phyloP scores from a whole-genome alignment of 1,140 invertebrate genomes.

The Drosophila pandora region DNA sequence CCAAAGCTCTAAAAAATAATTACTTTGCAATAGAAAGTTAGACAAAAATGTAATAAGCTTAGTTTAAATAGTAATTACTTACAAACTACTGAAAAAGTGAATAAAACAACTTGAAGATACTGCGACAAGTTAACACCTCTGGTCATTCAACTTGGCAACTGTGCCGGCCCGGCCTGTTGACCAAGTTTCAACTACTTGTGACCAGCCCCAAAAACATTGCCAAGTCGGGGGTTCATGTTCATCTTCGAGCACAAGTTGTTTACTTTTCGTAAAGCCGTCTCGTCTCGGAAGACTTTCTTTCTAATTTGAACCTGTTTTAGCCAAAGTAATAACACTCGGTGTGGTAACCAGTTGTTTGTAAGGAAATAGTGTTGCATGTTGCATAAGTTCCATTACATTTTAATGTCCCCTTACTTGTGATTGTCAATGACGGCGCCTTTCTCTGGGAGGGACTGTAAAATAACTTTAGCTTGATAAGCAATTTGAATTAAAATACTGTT shows the following conservation, averaged over 20 bases:
- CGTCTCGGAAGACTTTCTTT: slow-evolving; percentile 65
- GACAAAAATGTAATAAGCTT: neutral
- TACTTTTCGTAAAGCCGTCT: slow-evolving; percentile 48
- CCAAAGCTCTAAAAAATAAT: neutral
- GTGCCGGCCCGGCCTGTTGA: slow-evolving; percentile 29
- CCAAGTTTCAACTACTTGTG: slow-evolving; percentile 53
- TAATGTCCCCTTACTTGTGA: neutral
- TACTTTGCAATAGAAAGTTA: neutral
- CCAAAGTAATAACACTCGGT: slow-evolving; percentile 31
- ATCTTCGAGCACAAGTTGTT: slow-evolving; percentile 46
- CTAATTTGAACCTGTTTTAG: slow-evolving; percentile 70
- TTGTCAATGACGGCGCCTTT: neutral
- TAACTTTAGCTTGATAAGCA: neutral
- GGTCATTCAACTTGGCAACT: slow-evolving; percentile 69
- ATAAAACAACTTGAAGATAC: slow-evolving; percentile 2
- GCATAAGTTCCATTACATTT: slow-evolving; percentile 27
- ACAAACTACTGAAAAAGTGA: neutral
- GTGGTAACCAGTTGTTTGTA: slow-evolving; percentile 34
- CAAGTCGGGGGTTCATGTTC: neutral
- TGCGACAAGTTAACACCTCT: slow-evolving; percentile 22
- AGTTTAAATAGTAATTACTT: too few species aligned
- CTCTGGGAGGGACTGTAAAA: neutral
- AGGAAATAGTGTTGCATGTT: slow-evolving; percentile 42
- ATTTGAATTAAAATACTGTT: neutral
- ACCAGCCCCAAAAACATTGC: slow-evolving; percentile 9